phyloP scores from a whole-genome alignment of 2,797 vertebrate species.

The Coracias cyanogaster region DNA sequence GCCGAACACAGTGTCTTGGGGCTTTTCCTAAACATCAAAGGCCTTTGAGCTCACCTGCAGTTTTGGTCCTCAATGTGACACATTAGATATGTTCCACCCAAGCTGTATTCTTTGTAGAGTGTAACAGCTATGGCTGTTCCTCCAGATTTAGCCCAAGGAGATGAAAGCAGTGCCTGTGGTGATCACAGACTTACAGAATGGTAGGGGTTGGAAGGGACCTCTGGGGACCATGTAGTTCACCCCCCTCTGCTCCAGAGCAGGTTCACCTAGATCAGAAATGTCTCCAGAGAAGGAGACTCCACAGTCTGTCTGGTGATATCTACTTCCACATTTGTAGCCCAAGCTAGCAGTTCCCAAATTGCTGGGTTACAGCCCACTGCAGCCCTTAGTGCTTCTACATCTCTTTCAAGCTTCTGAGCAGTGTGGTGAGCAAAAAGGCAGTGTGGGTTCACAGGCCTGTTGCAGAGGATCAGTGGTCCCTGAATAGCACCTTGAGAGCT shows the following conservation, averaged over 20 bases:
- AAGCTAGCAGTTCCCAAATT: not conserved
- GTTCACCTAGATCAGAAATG: not conserved
- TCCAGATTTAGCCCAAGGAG: not conserved
- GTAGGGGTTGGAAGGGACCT: not conserved
- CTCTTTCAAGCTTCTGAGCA: not conserved
- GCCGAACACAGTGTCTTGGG: not conserved
- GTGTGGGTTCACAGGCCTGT: not conserved
- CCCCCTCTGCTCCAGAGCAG: not conserved
- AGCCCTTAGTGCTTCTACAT: not conserved
- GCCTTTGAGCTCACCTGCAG: not conserved
- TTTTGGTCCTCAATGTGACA: not conserved
- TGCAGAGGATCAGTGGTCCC: not conserved
- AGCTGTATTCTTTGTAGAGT: not conserved
- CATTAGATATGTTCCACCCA: accelerated
- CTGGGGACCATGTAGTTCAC: not conserved
- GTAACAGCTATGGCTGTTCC: not conserved
- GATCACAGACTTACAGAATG: not conserved
- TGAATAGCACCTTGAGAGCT: not conserved
- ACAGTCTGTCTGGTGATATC: not conserved
- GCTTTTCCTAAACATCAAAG: not conserved
- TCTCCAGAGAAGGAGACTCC: not conserved
- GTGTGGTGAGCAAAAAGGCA: not conserved
- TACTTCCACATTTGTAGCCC: not conserved
- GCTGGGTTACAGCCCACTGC: not conserved
- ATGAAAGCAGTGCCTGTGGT: not conserved